Conservation (phyloP, 1,140 invertebrate genomes). For the Atopsyche davidsoni region DNA sequence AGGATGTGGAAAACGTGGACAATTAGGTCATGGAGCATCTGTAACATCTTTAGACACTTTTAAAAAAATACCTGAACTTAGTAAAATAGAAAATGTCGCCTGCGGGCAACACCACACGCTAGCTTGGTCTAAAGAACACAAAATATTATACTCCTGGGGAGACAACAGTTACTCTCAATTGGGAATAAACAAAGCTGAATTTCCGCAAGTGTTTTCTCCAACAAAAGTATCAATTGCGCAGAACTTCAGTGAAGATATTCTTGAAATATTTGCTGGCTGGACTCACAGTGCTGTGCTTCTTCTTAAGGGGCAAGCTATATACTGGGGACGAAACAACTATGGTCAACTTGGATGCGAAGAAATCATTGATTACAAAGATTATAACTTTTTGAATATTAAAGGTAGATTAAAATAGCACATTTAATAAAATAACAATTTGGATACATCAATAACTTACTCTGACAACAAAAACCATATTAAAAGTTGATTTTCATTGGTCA, state of each 20-base stretch:
- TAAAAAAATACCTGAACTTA: constrained; percentile 51
- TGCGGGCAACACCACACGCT: constrained; percentile 72
- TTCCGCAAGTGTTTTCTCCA: constrained; percentile 39
- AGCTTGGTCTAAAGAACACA: constrained; percentile 51
- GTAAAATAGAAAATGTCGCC: constrained; percentile 50
- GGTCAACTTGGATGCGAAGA: constrained; percentile 61
- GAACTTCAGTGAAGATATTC: constrained; percentile 42
- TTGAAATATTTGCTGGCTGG: constrained; percentile 61
- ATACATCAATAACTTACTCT: too few relatives aligned
- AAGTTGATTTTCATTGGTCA: too few relatives aligned
- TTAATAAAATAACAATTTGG: too few relatives aligned
- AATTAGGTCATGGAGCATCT: constrained; percentile 53
- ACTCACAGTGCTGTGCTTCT: constrained; percentile 62
- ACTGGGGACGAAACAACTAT: constrained; percentile 78
- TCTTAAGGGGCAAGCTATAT: constrained; percentile 52
- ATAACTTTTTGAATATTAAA: too few relatives aligned
- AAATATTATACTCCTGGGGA: constrained; percentile 60
- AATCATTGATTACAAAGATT: too few relatives aligned
- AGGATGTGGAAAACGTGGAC: constrained; percentile 58
- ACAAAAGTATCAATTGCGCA: constrained; percentile 48
- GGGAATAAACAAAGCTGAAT: constrained; percentile 44
- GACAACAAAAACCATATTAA: too few relatives aligned
- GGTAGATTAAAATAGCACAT: too few relatives aligned
- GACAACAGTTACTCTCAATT: constrained; percentile 71
- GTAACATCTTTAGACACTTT: constrained; percentile 45